Percentiles rank a stretch among this genome's conserved stretches.
phyloP scores from a whole-genome alignment of 2,113 vertebrate genomes.

The Saccopteryx bilineata region DNA sequence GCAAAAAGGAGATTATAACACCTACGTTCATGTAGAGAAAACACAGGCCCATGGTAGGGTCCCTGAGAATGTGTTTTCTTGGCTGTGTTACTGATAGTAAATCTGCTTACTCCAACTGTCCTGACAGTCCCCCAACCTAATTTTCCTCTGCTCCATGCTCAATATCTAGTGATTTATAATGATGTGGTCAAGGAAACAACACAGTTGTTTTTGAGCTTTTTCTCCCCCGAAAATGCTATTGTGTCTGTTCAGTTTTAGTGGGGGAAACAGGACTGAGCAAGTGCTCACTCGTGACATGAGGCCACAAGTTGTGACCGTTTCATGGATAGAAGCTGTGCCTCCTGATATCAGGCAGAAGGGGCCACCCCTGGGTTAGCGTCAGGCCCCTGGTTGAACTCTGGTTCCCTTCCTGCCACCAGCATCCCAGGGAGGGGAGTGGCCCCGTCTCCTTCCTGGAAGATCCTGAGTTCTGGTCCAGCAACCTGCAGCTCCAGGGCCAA shows the following conservation, averaged over 20 bases:
- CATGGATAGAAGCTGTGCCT: not conserved
- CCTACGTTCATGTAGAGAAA: not conserved
- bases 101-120: fast-evolving
- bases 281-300: not conserved
- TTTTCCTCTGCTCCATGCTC: not conserved
- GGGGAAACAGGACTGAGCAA: not conserved
- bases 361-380: not conserved
- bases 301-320: not conserved
- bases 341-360: not conserved
- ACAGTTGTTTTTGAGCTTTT: not conserved
- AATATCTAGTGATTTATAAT: not conserved
- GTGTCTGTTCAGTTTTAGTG: not conserved
- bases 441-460: not conserved
- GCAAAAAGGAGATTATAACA: not conserved
- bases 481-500: not conserved
- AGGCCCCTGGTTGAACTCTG: not conserved
- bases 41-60: fast-evolving
- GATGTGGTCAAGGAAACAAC: not conserved
- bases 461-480: not conserved
- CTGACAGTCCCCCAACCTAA: not conserved
- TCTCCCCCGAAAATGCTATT: not conserved
- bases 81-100: not conserved
- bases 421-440: not conserved
- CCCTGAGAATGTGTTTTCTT: not conserved
- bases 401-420: not conserved